Percentiles rank a stretch among this genome's conserved stretches.
phyloP scores from a whole-genome alignment of 2,888 invertebrate genomes.

The Caenorhabditis becei region DNA sequence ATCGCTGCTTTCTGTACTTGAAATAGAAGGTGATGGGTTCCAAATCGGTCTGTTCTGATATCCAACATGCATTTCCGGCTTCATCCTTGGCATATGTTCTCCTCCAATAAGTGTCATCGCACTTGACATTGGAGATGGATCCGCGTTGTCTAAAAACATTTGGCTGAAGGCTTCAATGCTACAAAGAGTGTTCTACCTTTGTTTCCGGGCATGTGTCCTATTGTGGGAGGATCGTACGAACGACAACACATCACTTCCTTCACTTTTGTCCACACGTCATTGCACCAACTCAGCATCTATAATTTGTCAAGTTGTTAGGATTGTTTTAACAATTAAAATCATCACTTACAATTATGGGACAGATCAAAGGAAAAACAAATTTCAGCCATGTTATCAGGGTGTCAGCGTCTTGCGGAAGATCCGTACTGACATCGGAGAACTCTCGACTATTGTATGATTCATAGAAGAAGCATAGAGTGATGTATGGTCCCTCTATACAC shows the following conservation, averaged over 20 bases:
- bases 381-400: conserved; percentile 77
- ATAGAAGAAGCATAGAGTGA: conserved; percentile 74
- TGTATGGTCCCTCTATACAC: conserved; percentile 77
- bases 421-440: conserved; percentile 48
- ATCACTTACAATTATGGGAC: conserved; percentile 76
- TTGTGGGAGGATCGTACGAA: conserved; percentile 69
- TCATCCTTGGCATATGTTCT: conserved; percentile 71
- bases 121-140: conserved; percentile 47
- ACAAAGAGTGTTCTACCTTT: conserved; percentile 20
- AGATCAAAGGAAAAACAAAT: conserved; percentile 78
- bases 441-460: conserved; percentile 72
- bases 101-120: conserved; percentile 78
- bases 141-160: conserved; percentile 35
- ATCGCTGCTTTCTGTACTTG: conserved; percentile 41
- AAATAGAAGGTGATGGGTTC: conserved; percentile 33
- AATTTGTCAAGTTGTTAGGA: not conserved
- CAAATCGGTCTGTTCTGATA: conserved; percentile 23
- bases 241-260: conserved; percentile 76
- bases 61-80: conserved; percentile 34
- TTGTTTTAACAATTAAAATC: too few species aligned
- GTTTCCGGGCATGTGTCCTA: conserved; percentile 61
- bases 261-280: conserved; percentile 78
- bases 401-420: conserved; percentile 75
- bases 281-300: conserved; percentile 75
- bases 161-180: not conserved